Base-by-base conservation (phyloP, 2,797 vertebrate genomes). In the Acridotheres tristis region DNA sequence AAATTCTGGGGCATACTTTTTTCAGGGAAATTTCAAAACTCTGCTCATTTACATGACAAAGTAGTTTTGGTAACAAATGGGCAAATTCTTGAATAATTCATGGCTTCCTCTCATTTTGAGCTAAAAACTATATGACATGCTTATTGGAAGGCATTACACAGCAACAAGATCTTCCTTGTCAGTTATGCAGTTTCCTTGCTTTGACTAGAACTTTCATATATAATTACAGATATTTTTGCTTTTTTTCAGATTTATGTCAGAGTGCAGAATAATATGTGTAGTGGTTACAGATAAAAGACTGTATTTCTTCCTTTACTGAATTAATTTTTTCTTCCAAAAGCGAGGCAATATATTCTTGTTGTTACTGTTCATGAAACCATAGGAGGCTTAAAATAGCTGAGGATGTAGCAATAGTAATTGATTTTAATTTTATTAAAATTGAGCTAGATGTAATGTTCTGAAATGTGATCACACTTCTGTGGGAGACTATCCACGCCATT, bases 401-500 rank as follows among this genome's bases (percentile, higher is more conserved):
- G 57, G 73, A 89, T 85, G 80, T 73, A 48, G 42, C 51, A 93
- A 76, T 80, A 92, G 18, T 80, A 79, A 65, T 94, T 94, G 90
- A 62, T 90, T 96, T 96, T 93, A 62, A 81, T 96, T 86, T 89
- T 30, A 90, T 93, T 96, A 81, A 82, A 91, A 89, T 55, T 32
- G 34, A 51, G 43, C 48, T 93, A 62, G 54, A 40, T 88, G 36
- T 92, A 94, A 50, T 88, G 45, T 89, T 90, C 66, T 89, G 73
- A 95, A 95, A 76, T 90, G 80, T 53, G 89, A 93, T 66, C 68
- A 67, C 68, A 61, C n/a, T 87, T 38, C 84, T 75, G 54, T 88
- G 51, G 34, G 88, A 74, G 66, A 89, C 79, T 96, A 29, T 73
- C 88, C 81, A 76, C 79, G 40, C 72, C 68, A 91, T 87, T 89